Evolutionary conservation across 2,888 invertebrate genomes (phyloP).

Genomic region (Sussaba pulchella): DNA sequence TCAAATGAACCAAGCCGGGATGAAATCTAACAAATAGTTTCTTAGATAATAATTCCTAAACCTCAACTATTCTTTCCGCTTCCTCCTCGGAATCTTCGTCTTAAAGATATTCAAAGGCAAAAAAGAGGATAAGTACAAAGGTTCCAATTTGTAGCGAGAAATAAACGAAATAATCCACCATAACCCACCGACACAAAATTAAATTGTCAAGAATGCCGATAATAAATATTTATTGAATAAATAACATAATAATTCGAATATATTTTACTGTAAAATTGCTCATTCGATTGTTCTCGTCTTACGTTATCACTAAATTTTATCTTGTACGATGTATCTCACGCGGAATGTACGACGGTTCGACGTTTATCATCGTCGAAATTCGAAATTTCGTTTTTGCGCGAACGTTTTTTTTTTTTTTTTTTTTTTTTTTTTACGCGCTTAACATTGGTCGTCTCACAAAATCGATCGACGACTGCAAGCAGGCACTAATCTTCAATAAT

Average conservation of each 20-base stretch:
- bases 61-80: too few relatives aligned
- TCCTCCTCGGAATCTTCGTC: too few relatives aligned
- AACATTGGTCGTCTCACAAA: slow-evolving; percentile 18
- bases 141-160: too few relatives aligned
- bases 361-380: background rate
- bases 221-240: slow-evolving; percentile 71
- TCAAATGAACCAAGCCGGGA: too few relatives aligned
- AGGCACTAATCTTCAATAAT: slow-evolving; percentile 61
- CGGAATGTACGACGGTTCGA: slow-evolving; percentile 55
- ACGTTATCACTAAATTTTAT: slow-evolving; percentile 21
- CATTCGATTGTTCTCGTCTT: slow-evolving; percentile 11
- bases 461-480: slow-evolving; percentile 48
- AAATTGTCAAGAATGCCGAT: slow-evolving; percentile 58
- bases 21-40: too few relatives aligned
- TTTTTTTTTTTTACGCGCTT: background rate
- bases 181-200: too few relatives aligned
- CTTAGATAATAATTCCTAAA: too few relatives aligned
- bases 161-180: too few relatives aligned
- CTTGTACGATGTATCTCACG: slow-evolving; percentile 14
- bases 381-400: background rate
- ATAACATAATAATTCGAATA: slow-evolving; percentile 61
- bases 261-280: slow-evolving; percentile 57
- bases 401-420: background rate
- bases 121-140: too few relatives aligned
- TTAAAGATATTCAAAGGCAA: too few relatives aligned